Conservation (phyloP, 2,797 vertebrate genomes). For the Crax fasciolata region DNA sequence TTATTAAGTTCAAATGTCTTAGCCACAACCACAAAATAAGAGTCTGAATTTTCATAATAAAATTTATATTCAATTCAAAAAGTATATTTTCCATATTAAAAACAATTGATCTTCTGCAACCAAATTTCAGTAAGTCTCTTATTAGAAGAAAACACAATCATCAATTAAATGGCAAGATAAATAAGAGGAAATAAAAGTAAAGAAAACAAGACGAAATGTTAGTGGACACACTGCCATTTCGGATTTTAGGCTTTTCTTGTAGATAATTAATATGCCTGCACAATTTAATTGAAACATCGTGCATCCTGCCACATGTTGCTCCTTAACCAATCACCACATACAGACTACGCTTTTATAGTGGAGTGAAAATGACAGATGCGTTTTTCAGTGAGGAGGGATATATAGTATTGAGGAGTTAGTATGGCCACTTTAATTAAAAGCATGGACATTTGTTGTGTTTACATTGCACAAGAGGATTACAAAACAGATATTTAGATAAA, state of each 20-base stretch:
- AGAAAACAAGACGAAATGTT: background rate
- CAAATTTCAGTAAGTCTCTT: background rate
- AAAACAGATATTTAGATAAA: conserved; percentile 9
- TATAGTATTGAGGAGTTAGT: background rate
- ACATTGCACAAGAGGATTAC: background rate
- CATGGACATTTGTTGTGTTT: background rate
- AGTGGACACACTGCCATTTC: background rate
- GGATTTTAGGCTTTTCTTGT: background rate
- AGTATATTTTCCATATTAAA: background rate
- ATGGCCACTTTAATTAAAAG: background rate
- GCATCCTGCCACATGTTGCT: background rate
- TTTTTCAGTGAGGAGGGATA: background rate
- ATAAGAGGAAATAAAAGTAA: background rate
- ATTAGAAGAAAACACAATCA: background rate
- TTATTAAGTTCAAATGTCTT: conserved; percentile 16
- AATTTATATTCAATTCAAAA: background rate
- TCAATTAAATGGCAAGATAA: background rate
- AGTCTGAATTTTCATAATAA: background rate
- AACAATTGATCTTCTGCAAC: background rate
- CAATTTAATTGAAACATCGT: conserved; percentile 32
- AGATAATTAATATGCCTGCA: background rate
- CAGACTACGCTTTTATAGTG: background rate
- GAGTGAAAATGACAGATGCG: background rate
- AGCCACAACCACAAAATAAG: background rate
- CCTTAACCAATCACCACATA: background rate